Conservation (phyloP, 2,888 invertebrate genomes). For the Rotaria magnacalcarata region DNA sequence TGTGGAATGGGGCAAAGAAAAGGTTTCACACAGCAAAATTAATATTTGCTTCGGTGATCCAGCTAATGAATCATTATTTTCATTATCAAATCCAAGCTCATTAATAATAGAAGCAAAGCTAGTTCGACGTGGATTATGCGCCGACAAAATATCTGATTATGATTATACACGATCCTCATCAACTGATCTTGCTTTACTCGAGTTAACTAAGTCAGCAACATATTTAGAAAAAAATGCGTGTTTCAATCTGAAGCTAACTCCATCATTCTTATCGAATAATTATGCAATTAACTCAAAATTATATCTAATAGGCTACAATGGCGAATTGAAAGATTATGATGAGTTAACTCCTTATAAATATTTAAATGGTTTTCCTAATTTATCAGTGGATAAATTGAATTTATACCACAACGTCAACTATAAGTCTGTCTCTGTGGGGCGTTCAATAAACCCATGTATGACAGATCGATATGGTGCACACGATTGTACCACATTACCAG, state of each 20-base stretch:
- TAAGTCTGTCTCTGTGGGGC: background rate
- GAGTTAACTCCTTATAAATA: background rate
- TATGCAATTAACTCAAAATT: background rate
- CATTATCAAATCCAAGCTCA: no score
- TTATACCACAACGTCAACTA: background rate
- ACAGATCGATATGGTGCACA: background rate
- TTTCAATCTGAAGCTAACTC: no score
- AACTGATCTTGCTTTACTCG: no score
- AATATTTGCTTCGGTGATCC: background rate
- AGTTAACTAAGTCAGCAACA: no score
- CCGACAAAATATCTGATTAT: no score
- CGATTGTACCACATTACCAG: background rate
- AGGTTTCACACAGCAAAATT: no score
- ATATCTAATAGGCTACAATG: background rate
- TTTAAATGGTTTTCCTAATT: background rate
- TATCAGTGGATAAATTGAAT: background rate
- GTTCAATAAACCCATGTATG: background rate
- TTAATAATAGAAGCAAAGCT: background rate
- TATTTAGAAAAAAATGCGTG: no score
- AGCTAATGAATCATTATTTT: background rate
- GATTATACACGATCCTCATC: no score
- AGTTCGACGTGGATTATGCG: background rate
- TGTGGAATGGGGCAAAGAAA: no score
- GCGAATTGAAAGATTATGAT: background rate
- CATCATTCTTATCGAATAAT: background rate